phyloP scores from a whole-genome alignment of 2,797 vertebrate genomes.

The Natrix natrix region DNA sequence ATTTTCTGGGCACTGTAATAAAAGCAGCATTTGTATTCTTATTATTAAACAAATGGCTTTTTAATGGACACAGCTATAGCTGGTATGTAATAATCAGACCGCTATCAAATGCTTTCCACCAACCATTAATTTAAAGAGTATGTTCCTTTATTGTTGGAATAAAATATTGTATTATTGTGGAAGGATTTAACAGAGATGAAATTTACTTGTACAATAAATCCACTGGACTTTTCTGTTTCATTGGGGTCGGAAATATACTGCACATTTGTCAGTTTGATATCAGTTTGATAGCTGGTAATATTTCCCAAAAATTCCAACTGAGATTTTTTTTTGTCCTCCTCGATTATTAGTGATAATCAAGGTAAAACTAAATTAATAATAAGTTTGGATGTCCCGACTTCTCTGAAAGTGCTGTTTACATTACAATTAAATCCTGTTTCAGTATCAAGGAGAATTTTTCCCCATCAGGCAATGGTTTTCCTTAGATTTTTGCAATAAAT shows the following conservation, averaged over 20 bases:
- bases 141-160: constrained; percentile 39
- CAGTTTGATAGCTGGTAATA: background rate
- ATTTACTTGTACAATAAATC: background rate
- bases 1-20: constrained; percentile 51
- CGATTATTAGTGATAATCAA: background rate
- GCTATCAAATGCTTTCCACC: constrained; percentile 49
- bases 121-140: constrained; percentile 55
- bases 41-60: constrained; percentile 61
- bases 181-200: background rate
- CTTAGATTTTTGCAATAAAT: background rate
- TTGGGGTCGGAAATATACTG: background rate
- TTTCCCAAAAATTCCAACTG: background rate
- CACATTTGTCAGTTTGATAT: constrained; percentile 5
- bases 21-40: constrained; percentile 44
- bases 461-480: background rate
- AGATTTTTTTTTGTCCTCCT: background rate
- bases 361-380: background rate
- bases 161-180: constrained; percentile 7
- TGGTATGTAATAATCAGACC: constrained; percentile 54
- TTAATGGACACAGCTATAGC: constrained; percentile 56
- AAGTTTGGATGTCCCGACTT: background rate
- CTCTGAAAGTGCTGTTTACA: background rate
- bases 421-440: background rate
- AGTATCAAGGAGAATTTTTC: background rate
- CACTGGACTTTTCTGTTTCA: background rate